These are phyloP conservation scores for Leptinotarsa defecta DNA, from an alignment of 1,140 invertebrate genomes.

Conservation along the genomic window DNA sequence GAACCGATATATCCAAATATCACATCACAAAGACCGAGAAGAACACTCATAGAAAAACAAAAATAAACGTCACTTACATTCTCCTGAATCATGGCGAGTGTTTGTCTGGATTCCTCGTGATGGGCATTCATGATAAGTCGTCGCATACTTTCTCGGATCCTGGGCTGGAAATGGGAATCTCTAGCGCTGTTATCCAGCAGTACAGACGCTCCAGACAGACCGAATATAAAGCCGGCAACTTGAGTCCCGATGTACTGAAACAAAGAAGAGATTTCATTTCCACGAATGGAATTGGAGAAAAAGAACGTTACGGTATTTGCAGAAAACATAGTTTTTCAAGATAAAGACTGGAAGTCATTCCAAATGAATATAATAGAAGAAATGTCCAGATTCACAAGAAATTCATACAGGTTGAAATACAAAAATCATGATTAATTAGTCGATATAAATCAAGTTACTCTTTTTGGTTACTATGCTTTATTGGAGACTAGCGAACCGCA, in stretches of 20 bases:
- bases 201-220: slow-evolving; percentile 75
- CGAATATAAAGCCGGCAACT: slow-evolving; percentile 70
- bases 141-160: slow-evolving; percentile 71
- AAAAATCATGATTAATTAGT: no score
- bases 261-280: slow-evolving; percentile 34
- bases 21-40: background rate
- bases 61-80: slow-evolving; percentile 65
- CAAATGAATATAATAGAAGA: no score
- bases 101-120: slow-evolving; percentile 64
- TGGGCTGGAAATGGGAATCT: slow-evolving; percentile 75
- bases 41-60: background rate
- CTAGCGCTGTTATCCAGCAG: slow-evolving; percentile 79
- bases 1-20: background rate
- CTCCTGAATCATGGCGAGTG: slow-evolving; percentile 81
- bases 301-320: no score
- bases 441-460: no score
- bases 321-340: no score
- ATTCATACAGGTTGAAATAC: no score
- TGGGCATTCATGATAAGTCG: slow-evolving; percentile 73
- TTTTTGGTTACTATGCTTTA: no score
- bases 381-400: no score
- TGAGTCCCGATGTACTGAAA: slow-evolving; percentile 74
- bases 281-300: no score
- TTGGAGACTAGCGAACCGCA: no score
- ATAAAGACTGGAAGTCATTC: no score